A percentile compares a stretch with the other conserved stretches of the same genome.
phyloP scores from a whole-genome alignment of 2,113 vertebrate genomes.

The Eira barbara region DNA sequence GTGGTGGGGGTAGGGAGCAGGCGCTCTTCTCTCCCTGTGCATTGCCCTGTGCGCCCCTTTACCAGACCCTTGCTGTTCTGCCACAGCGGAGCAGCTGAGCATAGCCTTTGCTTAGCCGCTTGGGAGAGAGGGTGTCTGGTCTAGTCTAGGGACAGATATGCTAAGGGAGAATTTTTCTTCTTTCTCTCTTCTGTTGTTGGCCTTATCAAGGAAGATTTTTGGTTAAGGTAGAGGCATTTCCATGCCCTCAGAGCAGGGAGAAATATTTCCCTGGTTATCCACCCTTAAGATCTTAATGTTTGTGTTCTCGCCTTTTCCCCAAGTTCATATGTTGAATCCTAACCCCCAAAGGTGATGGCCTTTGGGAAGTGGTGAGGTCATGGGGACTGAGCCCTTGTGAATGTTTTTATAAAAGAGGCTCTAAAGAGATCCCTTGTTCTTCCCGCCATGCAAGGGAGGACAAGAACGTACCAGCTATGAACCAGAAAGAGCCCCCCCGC shows the following conservation, averaged over 20 bases:
- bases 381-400: background rate
- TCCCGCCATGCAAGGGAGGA: background rate
- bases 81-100: background rate
- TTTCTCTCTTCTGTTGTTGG: background rate
- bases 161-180: background rate
- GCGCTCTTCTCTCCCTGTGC: accelerated
- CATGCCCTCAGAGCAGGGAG: background rate
- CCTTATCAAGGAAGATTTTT: background rate
- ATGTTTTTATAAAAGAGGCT: background rate
- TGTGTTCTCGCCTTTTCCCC: too few relatives aligned
- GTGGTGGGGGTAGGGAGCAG: background rate
- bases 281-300: background rate
- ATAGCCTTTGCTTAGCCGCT: background rate
- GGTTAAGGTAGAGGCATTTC: background rate
- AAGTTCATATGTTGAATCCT: background rate
- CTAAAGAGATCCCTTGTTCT: too few relatives aligned
- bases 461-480: background rate
- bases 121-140: background rate
- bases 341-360: background rate
- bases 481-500: background rate
- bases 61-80: background rate
- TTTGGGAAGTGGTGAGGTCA: background rate
- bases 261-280: background rate
- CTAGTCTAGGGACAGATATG: background rate
- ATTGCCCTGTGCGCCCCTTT: background rate